phyloP scores from a whole-genome alignment of 2,113 vertebrate species.

The Paratilapia polleni region DNA sequence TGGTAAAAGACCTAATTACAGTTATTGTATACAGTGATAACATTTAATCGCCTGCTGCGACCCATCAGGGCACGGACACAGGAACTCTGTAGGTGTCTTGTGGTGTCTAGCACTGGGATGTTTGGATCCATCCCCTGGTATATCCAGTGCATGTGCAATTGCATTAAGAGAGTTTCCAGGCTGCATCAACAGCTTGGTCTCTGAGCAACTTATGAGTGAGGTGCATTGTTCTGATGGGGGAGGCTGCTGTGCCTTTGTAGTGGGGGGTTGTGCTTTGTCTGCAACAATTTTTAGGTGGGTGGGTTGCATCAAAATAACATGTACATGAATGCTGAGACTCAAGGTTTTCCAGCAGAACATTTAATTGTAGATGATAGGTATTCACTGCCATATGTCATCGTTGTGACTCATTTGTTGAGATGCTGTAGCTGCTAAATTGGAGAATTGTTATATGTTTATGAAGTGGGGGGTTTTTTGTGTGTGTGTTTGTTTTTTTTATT shows the following conservation, averaged over 20 bases:
- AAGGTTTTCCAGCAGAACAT: not conserved
- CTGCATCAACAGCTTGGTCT: not conserved
- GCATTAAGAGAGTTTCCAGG: not conserved
- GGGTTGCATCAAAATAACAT: not conserved
- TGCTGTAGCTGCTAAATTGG: not conserved
- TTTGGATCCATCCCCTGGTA: not conserved
- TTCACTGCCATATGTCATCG: not conserved
- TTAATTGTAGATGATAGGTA: not conserved
- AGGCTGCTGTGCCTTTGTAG: not conserved
- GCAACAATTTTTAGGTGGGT: not conserved
- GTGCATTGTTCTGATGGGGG: not conserved
- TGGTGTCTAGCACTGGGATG: not conserved
- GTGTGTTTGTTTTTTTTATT: not conserved
- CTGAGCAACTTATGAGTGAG: not conserved
- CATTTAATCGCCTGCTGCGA: too few species aligned
- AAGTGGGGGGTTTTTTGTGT: too few species aligned
- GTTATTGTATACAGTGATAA: too few species aligned
- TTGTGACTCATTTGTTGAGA: not conserved
- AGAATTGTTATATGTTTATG: not conserved
- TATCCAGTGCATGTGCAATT: not conserved
- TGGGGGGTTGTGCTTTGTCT: too few species aligned
- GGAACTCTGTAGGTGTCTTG: not conserved
- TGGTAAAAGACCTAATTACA: too few species aligned
- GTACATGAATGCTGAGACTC: not conserved
- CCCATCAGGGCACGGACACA: not conserved